phyloP scores from a whole-genome alignment of 2,888 invertebrate species.

The Mesorhabditis sp. region DNA sequence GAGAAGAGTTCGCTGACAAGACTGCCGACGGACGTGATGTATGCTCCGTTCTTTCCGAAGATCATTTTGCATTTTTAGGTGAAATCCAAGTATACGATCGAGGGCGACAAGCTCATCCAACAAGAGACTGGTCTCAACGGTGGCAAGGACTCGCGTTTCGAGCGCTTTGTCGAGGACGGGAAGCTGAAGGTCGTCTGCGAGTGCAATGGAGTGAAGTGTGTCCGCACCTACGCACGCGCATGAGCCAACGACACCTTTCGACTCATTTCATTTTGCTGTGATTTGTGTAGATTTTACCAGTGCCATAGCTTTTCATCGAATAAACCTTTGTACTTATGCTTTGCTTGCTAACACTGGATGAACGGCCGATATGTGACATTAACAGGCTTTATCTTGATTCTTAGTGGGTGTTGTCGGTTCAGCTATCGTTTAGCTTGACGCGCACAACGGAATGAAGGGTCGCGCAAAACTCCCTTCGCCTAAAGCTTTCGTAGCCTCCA shows the following conservation, averaged over 20 bases:
- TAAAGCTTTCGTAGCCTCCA: too few species aligned
- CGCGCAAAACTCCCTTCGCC: too few species aligned
- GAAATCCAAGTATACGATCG: conserved; percentile 38
- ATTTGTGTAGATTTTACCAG: too few species aligned
- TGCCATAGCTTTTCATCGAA: too few species aligned
- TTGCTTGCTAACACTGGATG: too few species aligned
- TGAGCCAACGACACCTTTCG: not conserved
- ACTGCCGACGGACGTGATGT: conserved; percentile 55
- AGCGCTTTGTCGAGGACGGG: conserved; percentile 41
- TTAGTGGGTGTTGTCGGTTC: too few species aligned
- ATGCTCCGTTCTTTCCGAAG: conserved; percentile 9
- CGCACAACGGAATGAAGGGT: too few species aligned
- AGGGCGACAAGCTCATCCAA: conserved; percentile 48
- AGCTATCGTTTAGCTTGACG: too few species aligned
- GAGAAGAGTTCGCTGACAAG: conserved; percentile 43
- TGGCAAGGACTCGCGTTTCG: conserved; percentile 47
- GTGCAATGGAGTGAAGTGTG: conserved; percentile 34
- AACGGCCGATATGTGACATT: too few species aligned
- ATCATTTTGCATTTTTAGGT: conserved; percentile 24
- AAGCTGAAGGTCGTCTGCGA: conserved; percentile 44
- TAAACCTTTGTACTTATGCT: too few species aligned
- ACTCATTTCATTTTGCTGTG: too few species aligned
- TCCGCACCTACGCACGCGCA: conserved; percentile 38
- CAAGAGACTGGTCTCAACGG: conserved; percentile 36
- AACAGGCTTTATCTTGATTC: too few species aligned